Percentiles rank a stretch among this genome's conserved stretches.
Conservation (phyloP, 2,888 invertebrate genomes). For the Mactromeris polynyma region DNA sequence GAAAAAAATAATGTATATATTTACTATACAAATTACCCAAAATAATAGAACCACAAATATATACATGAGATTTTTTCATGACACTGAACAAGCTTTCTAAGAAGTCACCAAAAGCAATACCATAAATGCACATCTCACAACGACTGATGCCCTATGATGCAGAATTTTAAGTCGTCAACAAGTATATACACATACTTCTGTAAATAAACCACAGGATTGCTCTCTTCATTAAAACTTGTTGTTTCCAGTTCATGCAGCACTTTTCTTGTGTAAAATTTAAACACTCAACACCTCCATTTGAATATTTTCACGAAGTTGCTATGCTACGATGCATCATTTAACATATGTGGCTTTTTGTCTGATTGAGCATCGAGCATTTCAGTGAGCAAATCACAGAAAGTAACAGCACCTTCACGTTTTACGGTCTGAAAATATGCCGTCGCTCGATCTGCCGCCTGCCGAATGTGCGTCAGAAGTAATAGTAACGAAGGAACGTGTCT, state of each 20-base stretch:
- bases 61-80: neutral
- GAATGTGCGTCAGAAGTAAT: conserved; percentile 82
- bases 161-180: neutral
- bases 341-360: conserved; percentile 39
- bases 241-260: too few relatives aligned
- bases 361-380: conserved; percentile 83
- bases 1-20: neutral
- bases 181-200: too few relatives aligned
- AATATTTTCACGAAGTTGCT: neutral
- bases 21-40: neutral
- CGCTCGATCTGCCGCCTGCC: conserved; percentile 82
- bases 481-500: conserved; percentile 81
- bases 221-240: too few relatives aligned
- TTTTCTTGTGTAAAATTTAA: neutral
- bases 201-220: too few relatives aligned
- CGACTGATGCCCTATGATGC: neutral
- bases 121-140: neutral
- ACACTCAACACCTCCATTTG: neutral
- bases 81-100: neutral
- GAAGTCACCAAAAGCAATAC: neutral
- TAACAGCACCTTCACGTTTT: conserved; percentile 80
- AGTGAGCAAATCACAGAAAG: conserved; percentile 82
- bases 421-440: conserved; percentile 81
- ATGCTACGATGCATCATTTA: neutral
- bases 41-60: neutral